Evolutionary conservation across 2,888 invertebrate genomes (phyloP), one percentile per base, ranked within the genome.

Genomic region (Abscondita cerata): DNA sequence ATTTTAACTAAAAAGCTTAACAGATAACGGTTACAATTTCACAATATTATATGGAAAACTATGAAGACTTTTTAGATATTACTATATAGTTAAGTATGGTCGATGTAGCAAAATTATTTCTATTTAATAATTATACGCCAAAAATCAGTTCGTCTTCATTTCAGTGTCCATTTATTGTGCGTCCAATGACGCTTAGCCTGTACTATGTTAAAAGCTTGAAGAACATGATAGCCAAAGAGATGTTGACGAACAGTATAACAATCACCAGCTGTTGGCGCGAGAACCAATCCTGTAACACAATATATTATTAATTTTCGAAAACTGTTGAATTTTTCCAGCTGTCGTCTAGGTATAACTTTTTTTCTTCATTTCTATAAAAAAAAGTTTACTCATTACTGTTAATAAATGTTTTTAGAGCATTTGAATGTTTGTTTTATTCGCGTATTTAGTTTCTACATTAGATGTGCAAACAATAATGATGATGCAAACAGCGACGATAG

Each of bases 191-290:
- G 79, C 73, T 68, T 74, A 81, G 83, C 88, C 84, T 84, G 81
- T 88, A 89, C 93, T 95, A 96, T 91, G 95, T 95, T 78, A 96
- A 87, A 85, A 96, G 86, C 83, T 95, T 95, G 87, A 95, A 92
- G 86, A 96, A 96, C 89, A 96, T 91, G 83, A 96, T 90, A 82
- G 94, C 96, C 87, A 96, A 84, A 74, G 93, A 92, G 84, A 96
- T 91, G 86, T 96, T 96, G 85, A 95, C 90, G 85, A 96, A 91
- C 75, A 96, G 87, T 77, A 96, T 95, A 81, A 96, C 85, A 85
- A 96, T 90, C 83, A 96, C 92, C 81, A 96, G 87, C 85, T 95
- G 95, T 85, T 96, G 95, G 81, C 95, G 89, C 78, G 95, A 93
- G 84, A 96, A 93, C 96, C 96, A 96, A 87, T 95, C 95, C 95